phyloP scores from a whole-genome alignment of 37 sponge, comb jelly and placozoan genomes.

The Chondrosia reniformis region DNA sequence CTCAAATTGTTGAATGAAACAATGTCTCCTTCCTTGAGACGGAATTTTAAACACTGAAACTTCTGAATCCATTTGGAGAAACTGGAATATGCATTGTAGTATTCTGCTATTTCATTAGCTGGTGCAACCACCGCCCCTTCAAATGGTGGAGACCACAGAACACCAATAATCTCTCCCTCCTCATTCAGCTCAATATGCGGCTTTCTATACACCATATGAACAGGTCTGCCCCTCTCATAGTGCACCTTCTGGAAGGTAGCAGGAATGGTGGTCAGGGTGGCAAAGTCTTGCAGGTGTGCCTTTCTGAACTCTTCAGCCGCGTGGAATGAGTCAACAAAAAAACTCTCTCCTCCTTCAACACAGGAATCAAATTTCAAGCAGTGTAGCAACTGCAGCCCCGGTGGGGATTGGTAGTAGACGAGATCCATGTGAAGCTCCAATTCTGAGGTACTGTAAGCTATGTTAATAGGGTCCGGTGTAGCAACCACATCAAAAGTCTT shows the following conservation, averaged over 20 bases:
- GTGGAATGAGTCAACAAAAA: constrained; percentile 41
- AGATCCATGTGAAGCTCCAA: constrained; percentile 55
- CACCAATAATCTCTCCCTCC: constrained; percentile 27
- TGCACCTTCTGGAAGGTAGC: constrained; percentile 62
- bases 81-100: constrained; percentile 43
- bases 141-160: constrained; percentile 44
- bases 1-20: constrained; percentile 56
- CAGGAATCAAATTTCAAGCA: constrained; percentile 62
- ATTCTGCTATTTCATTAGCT: background rate
- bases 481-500: constrained; percentile 45
- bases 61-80: constrained; percentile 10
- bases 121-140: constrained; percentile 41
- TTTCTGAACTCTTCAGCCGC: constrained; percentile 54
- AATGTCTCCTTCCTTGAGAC: constrained; percentile 47
- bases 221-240: constrained; percentile 38
- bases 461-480: constrained; percentile 31
- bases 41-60: background rate
- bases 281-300: constrained; percentile 36
- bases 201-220: constrained; percentile 15
- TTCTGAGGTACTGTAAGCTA: constrained; percentile 30
- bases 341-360: constrained; percentile 55
- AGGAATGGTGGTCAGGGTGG: constrained; percentile 43
- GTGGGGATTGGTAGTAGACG: constrained; percentile 66
- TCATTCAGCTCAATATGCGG: constrained; percentile 48
- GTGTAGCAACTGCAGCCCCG: constrained; percentile 63